Evolutionary conservation across 2,888 invertebrate species (phyloP).

Genomic region (Choreutis nemorana): DNA sequence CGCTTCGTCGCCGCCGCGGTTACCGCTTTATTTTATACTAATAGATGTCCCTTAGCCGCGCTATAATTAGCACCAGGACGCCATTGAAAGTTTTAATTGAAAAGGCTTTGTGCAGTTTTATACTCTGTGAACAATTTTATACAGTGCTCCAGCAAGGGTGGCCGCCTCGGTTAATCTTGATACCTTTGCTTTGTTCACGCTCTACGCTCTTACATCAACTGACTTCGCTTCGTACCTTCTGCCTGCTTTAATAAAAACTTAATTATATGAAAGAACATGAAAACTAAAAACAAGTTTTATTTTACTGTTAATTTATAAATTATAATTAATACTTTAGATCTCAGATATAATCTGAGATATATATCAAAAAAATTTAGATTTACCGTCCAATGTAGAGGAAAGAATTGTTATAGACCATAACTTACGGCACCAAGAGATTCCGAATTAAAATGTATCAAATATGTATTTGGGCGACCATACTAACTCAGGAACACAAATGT

Average conservation of each 20-base stretch:
- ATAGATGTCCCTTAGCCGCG: slow-evolving; percentile 45
- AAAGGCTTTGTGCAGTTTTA: slow-evolving; percentile 61
- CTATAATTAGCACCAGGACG: slow-evolving; percentile 53
- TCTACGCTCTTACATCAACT: slow-evolving; percentile 1
- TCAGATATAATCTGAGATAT: too few relatives aligned
- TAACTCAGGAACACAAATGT: too few relatives aligned
- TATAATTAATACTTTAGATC: too few relatives aligned
- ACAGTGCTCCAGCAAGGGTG: slow-evolving; percentile 30
- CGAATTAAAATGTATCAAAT: too few relatives aligned
- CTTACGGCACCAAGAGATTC: too few relatives aligned
- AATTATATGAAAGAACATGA: slow-evolving; percentile 1
- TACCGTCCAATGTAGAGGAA: too few relatives aligned
- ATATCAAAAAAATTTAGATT: too few relatives aligned
- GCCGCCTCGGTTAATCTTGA: slow-evolving; percentile 27
- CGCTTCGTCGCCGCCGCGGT: slow-evolving; percentile 29
- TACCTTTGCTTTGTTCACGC: slow-evolving; percentile 20
- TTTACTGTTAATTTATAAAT: too few relatives aligned
- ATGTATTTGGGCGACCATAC: too few relatives aligned
- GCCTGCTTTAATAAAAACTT: slow-evolving; percentile 4
- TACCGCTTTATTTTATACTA: slow-evolving; percentile 50
- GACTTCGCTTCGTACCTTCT: slow-evolving; percentile 5
- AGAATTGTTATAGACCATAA: too few relatives aligned
- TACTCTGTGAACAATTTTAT: slow-evolving; percentile 50
- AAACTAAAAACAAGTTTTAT: too few relatives aligned
- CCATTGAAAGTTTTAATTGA: slow-evolving; percentile 64